These are phyloP conservation scores for Proctacanthus coquilletti DNA, from an alignment of 1,140 invertebrate genomes.

Conservation along the genomic window DNA sequence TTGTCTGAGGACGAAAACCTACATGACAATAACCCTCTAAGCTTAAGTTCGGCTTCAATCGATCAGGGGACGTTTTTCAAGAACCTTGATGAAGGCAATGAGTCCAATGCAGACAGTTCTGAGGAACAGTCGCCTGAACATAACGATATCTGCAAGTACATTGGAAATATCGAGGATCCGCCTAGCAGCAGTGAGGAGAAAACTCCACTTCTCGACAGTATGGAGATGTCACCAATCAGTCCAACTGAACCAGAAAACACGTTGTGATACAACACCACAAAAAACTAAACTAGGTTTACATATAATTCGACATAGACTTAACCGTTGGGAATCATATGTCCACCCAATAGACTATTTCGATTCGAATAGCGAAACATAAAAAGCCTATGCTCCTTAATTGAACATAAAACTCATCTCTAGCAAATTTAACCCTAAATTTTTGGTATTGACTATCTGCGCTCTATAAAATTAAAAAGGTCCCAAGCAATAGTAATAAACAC, in stretches of 20 bases:
- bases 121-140: slow-evolving; percentile 18
- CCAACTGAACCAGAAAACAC: slow-evolving; percentile 21
- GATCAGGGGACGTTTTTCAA: no score
- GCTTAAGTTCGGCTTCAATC: not conserved
- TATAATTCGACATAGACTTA: no score
- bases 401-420: no score
- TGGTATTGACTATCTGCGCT: no score
- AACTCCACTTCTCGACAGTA: slow-evolving; percentile 25
- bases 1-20: slow-evolving; percentile 16
- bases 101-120: slow-evolving; percentile 10
- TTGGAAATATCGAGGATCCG: slow-evolving; percentile 24
- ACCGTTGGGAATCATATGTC: no score
- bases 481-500: no score
- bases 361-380: no score
- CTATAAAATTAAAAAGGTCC: no score
- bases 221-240: slow-evolving; percentile 29
- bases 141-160: not conserved
- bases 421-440: no score
- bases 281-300: no score
- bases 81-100: slow-evolving; percentile 29
- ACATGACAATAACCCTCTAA: not conserved
- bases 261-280: slow-evolving; percentile 3
- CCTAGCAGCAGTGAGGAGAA: slow-evolving; percentile 26
- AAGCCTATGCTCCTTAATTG: no score
- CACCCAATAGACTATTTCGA: no score